Percentiles rank a stretch among this genome's conserved stretches.
Conservation (phyloP, 1,140 invertebrate genomes). For the Solen grandis region DNA sequence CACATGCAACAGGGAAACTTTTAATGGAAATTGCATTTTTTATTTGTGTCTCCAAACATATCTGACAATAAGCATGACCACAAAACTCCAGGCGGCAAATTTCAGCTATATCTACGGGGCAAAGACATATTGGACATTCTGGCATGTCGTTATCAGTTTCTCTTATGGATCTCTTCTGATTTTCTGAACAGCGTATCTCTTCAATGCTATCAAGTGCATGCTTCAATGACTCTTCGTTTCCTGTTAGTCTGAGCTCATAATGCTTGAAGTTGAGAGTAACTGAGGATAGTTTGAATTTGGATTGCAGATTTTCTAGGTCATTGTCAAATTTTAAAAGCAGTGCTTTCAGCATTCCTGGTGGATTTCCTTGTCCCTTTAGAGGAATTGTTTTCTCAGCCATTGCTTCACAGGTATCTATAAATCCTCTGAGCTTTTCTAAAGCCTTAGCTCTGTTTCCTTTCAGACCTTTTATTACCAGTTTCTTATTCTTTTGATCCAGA, state of each 20-base stretch:
- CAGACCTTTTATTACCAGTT: constrained; percentile 65
- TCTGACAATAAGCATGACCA: constrained; percentile 74
- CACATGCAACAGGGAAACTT: constrained; percentile 69
- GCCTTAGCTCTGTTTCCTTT: constrained; percentile 29
- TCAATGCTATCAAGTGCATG: constrained; percentile 51
- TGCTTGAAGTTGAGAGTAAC: constrained; percentile 58
- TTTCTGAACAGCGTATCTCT: constrained; percentile 11
- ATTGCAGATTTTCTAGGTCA: constrained; percentile 53
- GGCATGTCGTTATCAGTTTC: constrained; percentile 30
- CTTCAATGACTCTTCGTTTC: constrained; percentile 57
- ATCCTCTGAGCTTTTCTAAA: constrained; percentile 49
- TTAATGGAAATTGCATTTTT: constrained; percentile 45
- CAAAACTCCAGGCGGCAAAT: constrained; percentile 71
- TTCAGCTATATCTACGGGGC: constrained; percentile 62
- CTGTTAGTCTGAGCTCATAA: constrained; percentile 66
- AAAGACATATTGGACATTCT: constrained; percentile 72
- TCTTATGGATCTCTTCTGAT: background rate
- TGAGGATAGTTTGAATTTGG: constrained; percentile 37
- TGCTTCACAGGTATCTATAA: constrained; percentile 48
- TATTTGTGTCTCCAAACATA: constrained; percentile 65
- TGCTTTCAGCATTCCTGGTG: constrained; percentile 71
- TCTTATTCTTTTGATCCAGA: constrained; percentile 62
- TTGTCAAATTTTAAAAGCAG: constrained; percentile 60
- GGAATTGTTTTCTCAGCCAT: constrained; percentile 41
- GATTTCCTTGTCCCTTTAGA: constrained; percentile 61